Evolutionary conservation across 2,797 vertebrate species (phyloP).

Genomic region (Garrulus glandarius): DNA sequence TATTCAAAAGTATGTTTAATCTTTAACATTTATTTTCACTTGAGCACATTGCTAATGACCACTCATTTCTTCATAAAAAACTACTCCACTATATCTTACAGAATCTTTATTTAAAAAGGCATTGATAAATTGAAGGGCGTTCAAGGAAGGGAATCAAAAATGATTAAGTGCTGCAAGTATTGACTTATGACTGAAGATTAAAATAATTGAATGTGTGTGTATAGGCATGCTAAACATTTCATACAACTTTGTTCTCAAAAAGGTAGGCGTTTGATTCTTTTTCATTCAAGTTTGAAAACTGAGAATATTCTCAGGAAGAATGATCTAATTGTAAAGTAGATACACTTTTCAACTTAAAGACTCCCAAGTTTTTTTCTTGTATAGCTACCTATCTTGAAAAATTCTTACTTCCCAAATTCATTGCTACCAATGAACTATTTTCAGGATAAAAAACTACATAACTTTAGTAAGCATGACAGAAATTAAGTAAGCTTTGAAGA

Average conservation of each 20-base stretch:
- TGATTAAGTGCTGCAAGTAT: conserved; percentile 34
- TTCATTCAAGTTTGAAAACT: neutral
- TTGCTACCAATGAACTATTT: neutral
- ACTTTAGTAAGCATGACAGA: neutral
- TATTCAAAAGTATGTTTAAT: conserved; percentile 13
- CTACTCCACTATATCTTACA: neutral
- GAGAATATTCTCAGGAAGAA: neutral
- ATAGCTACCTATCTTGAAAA: neutral
- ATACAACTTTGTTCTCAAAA: neutral
- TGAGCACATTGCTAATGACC: conserved; percentile 14
- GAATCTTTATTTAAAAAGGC: conserved; percentile 50
- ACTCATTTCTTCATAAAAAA: conserved; percentile 29
- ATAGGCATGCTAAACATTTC: neutral
- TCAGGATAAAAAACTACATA: neutral
- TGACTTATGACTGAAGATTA: conserved; percentile 36
- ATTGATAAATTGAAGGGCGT: conserved; percentile 52
- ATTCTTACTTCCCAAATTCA: neutral
- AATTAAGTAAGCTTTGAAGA: neutral
- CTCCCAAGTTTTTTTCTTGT: neutral
- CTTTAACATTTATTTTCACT: conserved; percentile 25
- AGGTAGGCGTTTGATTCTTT: neutral
- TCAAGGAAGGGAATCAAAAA: conserved; percentile 49
- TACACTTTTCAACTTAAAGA: neutral
- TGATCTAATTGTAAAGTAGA: neutral
- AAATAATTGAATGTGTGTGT: conserved; percentile 42